Percentiles rank a stretch among this genome's conserved stretches.
phyloP scores from a whole-genome alignment of 2,113 vertebrate species.

The Scytalopus superciliaris region DNA sequence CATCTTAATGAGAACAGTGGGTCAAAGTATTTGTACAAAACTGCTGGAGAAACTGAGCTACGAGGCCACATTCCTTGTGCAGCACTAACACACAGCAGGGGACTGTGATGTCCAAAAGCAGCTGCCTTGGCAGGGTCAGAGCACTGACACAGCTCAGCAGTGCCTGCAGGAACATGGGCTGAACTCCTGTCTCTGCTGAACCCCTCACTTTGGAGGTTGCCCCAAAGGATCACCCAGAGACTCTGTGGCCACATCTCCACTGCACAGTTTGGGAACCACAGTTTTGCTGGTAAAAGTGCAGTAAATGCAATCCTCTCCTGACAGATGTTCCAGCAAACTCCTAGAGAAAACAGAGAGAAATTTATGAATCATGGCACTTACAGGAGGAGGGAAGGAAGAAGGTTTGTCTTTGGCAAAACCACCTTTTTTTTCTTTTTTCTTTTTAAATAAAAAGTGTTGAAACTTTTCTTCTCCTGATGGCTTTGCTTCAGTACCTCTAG shows the following conservation, averaged over 20 bases:
- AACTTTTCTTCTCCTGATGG: not conserved
- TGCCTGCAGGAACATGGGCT: rapidly evolving
- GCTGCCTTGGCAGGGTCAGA: not conserved
- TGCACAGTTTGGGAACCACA: not conserved
- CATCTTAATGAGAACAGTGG: not conserved
- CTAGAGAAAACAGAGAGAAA: not conserved
- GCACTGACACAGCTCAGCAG: not conserved
- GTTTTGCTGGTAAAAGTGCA: not conserved
- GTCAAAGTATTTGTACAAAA: not conserved
- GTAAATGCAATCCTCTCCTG: not conserved
- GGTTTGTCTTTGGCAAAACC: not conserved
- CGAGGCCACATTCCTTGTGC: not conserved
- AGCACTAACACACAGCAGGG: not conserved
- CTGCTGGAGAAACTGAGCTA: not conserved
- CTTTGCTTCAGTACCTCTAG: not conserved
- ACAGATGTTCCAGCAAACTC: not conserved
- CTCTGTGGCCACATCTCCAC: not conserved
- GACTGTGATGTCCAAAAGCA: not conserved
- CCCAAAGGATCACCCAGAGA: not conserved
- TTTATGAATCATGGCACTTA: not conserved
- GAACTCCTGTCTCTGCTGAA: not conserved
- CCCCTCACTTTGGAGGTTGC: not conserved
- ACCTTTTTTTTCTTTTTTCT: not conserved
- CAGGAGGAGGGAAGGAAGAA: not conserved
- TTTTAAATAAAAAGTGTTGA: not conserved